Conservation (phyloP, 2,113 vertebrate genomes). For the Amblyornis subalaris region DNA sequence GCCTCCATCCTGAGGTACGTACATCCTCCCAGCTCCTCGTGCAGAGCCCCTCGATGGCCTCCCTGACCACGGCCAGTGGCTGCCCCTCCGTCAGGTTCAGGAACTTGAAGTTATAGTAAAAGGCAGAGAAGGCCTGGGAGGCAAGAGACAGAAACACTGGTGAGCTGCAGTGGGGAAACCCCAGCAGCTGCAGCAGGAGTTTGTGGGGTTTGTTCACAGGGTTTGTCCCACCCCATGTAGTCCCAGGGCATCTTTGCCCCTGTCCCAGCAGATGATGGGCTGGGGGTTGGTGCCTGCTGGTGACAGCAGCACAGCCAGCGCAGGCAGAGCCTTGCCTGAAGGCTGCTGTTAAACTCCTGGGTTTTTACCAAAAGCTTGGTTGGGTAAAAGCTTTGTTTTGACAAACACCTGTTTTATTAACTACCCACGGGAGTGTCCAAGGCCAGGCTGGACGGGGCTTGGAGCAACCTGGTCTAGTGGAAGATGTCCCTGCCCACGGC, state of each 20-base stretch:
- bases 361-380: neutral
- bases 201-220: neutral
- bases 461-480: neutral
- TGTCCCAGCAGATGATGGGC: neutral
- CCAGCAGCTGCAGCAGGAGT: neutral
- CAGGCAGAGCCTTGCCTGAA: neutral
- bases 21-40: constrained; percentile 71
- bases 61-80: constrained; percentile 43
- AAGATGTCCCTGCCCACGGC: neutral
- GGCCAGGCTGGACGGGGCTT: neutral
- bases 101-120: constrained; percentile 81
- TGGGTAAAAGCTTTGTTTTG: no score
- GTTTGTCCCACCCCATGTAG: neutral
- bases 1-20: neutral
- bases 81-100: constrained; percentile 77
- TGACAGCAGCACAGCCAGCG: neutral
- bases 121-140: constrained; percentile 81
- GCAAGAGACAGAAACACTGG: neutral
- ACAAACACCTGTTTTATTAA: neutral
- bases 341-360: neutral
- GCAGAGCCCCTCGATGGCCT: constrained; percentile 70
- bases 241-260: neutral
- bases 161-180: neutral
- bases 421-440: neutral
- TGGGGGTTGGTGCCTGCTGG: neutral